Base-by-base conservation (phyloP, 1,140 invertebrate species). In the Tenebrio molitor region DNA sequence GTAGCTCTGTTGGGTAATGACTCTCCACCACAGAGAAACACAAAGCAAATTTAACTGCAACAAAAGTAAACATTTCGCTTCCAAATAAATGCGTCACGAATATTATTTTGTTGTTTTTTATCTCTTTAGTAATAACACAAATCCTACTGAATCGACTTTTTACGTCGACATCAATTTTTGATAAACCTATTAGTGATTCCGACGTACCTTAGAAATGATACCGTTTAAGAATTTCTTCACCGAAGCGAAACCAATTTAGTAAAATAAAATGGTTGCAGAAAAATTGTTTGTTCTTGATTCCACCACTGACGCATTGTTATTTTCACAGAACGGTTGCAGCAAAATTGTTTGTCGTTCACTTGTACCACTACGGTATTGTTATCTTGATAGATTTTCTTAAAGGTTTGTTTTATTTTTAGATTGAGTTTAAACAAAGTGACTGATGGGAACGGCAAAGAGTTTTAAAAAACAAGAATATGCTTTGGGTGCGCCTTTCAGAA, bases 1-100 rank as follows among this genome's bases (percentile, higher is more conserved):
- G 64, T 66, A 36, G 64, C 39, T 66, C 44, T 66, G 64, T 66
- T 66, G 64, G 39, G 19, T 66, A 66, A 66, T 66, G 64, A 66
- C 64, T 66, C 19, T 29, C 50, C 4, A 58, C 29, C 29, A 12
- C 29, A 14, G n/a, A 21, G 12, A 58, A 58, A 58, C n/a, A 58
- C 50, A 58, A 58, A 58, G 50, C 50, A 53, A 53, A 16, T 53
- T 19, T 4, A 53, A 65, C 29, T 65, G 39, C 15, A 66, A 66
- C 44, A 44, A 66, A 36, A 66, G 41, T 66, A 41, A 17, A 66
- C 44, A 58, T 58, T 58, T 58, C n/a, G 23, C 0, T 58, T 29
- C 10, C 19, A 29, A 58, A 58, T 58, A 58, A 58, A 29, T 3
- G 21, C 12, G 23, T 25, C 50, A 58, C n/a, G 23, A 29, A 58